These are phyloP conservation scores for Sebastes jordani DNA, from an alignment of 2,797 vertebrate genomes.

Conservation along the genomic window DNA sequence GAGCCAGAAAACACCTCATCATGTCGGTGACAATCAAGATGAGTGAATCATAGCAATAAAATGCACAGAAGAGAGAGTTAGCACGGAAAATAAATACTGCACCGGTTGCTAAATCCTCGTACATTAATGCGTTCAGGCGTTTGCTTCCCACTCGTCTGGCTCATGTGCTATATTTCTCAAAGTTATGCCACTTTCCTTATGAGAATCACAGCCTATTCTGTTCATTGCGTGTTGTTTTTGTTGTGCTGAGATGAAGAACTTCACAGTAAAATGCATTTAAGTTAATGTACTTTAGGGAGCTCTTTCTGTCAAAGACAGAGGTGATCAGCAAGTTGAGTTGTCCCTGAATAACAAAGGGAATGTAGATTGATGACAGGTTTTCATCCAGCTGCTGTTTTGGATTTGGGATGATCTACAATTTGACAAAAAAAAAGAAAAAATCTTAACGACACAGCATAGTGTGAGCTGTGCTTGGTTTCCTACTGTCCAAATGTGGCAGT, in stretches of 20 bases:
- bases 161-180: constrained; percentile 49
- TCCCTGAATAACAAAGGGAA: constrained; percentile 64
- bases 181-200: constrained; percentile 18
- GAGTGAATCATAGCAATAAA: constrained; percentile 36
- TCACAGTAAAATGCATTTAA: constrained; percentile 61
- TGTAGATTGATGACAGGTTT: constrained; percentile 42
- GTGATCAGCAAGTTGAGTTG: constrained; percentile 59
- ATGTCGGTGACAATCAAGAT: constrained; percentile 16
- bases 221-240: constrained; percentile 20
- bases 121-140: constrained; percentile 57
- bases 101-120: constrained; percentile 44
- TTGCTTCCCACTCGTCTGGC: constrained; percentile 33
- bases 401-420: constrained; percentile 62
- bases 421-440: constrained; percentile 42
- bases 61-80: constrained; percentile 42
- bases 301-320: constrained; percentile 72
- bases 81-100: constrained; percentile 54
- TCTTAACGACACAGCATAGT: constrained; percentile 58
- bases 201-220: constrained; percentile 4
- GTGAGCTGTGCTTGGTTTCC: constrained; percentile 57
- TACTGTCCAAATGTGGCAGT: constrained; percentile 59
- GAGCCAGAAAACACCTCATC: constrained; percentile 41
- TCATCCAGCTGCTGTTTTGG: constrained; percentile 45
- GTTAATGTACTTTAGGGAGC: constrained; percentile 67
- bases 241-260: constrained; percentile 63